A percentile compares a stretch with the other conserved stretches of the same genome.
These are phyloP conservation scores for Pantherophis vulpinus DNA, from an alignment of 2,797 vertebrate genomes.

Conservation along the genomic window DNA sequence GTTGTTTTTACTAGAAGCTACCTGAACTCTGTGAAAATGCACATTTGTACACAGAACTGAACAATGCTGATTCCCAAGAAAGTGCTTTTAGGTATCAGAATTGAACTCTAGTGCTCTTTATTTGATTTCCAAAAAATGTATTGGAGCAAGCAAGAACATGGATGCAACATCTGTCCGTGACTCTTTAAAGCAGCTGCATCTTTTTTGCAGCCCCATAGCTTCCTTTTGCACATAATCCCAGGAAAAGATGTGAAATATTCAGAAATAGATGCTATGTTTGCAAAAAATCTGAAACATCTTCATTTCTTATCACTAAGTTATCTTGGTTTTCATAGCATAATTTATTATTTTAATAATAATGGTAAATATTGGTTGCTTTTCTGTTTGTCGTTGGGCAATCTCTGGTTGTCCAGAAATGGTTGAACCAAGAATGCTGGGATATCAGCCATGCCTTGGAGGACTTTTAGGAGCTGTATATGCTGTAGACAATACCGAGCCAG, in stretches of 20 bases:
- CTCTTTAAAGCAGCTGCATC: not conserved
- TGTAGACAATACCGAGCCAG: not conserved
- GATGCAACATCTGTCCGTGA: not conserved
- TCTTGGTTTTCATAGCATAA: not conserved
- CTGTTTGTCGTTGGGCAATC: not conserved
- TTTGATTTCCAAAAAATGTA: not conserved
- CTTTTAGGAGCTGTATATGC: not conserved
- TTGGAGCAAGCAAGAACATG: not conserved
- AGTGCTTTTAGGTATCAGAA: not conserved
- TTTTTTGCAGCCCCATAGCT: not conserved
- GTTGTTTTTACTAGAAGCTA: not conserved
- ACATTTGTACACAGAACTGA: not conserved
- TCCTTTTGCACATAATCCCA: not conserved
- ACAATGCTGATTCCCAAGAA: not conserved
- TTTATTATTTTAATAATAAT: not conserved
- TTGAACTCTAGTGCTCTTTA: not conserved
- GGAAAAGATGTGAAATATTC: not conserved
- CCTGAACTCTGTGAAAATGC: not conserved
- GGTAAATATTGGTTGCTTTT: not conserved
- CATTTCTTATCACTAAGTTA: not conserved
- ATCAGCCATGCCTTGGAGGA: not conserved
- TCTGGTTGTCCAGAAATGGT: not conserved
- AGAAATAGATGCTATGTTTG: not conserved
- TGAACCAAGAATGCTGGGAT: not conserved
- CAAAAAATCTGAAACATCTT: not conserved